Conservation (phyloP, 64 coral and sea anemone species). For the Pocillopora verrucosa region DNA sequence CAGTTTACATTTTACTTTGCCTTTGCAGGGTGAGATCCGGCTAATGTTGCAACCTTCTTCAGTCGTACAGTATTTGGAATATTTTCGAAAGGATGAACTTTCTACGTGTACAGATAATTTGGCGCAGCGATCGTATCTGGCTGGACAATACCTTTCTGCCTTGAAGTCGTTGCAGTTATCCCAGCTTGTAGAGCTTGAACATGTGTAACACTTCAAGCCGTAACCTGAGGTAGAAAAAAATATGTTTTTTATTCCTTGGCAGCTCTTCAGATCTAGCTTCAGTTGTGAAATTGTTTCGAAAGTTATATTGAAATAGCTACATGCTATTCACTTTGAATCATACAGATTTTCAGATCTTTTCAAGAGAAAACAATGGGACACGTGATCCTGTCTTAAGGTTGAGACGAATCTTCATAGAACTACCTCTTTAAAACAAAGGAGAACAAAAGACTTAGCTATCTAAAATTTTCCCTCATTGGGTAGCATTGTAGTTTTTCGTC, state of each 20-base stretch:
- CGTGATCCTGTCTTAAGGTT: no score
- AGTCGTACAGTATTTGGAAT: neutral
- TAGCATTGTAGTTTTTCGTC: no score
- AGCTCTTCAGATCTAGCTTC: no score
- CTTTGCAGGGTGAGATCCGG: neutral
- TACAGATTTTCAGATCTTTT: no score
- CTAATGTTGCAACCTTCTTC: neutral
- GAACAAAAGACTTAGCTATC: no score
- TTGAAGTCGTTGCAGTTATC: neutral
- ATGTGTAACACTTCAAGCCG: slow-evolving; percentile 12
- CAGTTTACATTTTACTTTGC: neutral
- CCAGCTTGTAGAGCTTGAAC: neutral
- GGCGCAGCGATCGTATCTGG: neutral
- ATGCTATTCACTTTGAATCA: no score
- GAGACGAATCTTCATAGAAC: no score
- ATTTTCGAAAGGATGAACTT: neutral
- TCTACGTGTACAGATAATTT: neutral
- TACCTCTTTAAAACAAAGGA: no score
- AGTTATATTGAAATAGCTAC: no score
- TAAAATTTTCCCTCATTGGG: no score
- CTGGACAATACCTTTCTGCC: neutral
- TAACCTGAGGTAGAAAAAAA: neutral
- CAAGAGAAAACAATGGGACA: no score
- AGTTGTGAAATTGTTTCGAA: neutral
- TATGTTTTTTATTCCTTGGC: neutral